Base-by-base conservation (phyloP, 2,113 vertebrate genomes). In the Lycaon pictus region DNA sequence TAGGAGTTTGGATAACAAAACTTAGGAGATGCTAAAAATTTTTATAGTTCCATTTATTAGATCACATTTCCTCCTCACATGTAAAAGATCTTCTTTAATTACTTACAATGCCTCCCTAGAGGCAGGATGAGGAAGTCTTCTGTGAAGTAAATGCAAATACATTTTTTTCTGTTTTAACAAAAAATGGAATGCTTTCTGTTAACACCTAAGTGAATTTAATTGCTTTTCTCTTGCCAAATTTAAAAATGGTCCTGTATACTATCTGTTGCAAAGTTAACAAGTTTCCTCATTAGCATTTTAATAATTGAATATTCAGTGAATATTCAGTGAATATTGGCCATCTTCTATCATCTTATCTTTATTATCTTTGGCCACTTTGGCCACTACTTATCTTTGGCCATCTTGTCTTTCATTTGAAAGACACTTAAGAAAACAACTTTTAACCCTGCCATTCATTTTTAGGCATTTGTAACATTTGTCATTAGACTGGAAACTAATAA, bases 271-370 rank as follows among this genome's bases (percentile, higher is more conserved):
- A 96, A 25, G 37, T 89, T 65, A 85, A 17, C 1, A 63, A 5
- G 5, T 71, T 90, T 25, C 62, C 12, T 93, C 55, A 43, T 88
- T 90, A 95, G 16, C 56, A 90, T 74, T 96, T 94, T 95, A 77
- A 65, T 60, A 90, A 67, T 58, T 37, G 16, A 85, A n/a, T 86
- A 0, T 27, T 93, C 63, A 88, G 0, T 84, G 37, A 72, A 37
- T 37, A 37, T 37, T 37, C 37, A 91, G 20, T 67, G 27, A 35
- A 27, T 62, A 0, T 76, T 83, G 27, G 4, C 63, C 5, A 20
- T 27, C 7, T 60, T 56, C 13, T 63, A 63, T 32, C 19, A 82
- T 35, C 7, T 83, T 60, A 83, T 51, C 48, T 83, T 88, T 79
- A 82, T n/a, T n/a, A n/a, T n/a, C n/a, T n/a, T n/a, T n/a, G n/a